Conservation (phyloP, 2,888 invertebrate genomes). For the Malthinus seriepunctatus region DNA sequence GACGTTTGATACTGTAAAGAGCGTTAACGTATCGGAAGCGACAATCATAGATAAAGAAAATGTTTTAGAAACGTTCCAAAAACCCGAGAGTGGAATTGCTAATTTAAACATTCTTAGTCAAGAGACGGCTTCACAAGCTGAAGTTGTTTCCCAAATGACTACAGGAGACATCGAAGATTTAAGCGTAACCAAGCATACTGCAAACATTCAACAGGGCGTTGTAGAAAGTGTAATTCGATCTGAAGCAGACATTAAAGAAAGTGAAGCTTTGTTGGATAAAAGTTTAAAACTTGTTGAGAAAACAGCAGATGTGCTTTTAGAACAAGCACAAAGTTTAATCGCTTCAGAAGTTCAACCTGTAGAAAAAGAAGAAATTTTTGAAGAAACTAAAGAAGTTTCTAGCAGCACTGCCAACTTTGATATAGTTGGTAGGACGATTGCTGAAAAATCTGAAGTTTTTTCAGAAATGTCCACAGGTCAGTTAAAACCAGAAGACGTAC, state of each 20-base stretch:
- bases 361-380: conserved; percentile 53
- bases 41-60: conserved; percentile 57
- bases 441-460: conserved; percentile 53
- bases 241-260: conserved; percentile 47
- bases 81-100: conserved; percentile 49
- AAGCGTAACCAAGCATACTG: conserved; percentile 34
- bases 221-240: conserved; percentile 46
- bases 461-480: conserved; percentile 15
- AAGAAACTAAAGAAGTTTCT: conserved; percentile 46
- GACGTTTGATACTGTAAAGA: conserved; percentile 52
- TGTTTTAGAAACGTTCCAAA: conserved; percentile 42
- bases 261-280: conserved; percentile 37
- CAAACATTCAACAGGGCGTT: conserved; percentile 44
- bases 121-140: conserved; percentile 56
- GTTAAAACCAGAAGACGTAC: conserved; percentile 19
- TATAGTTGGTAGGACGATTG: conserved; percentile 53
- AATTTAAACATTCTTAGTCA: conserved; percentile 49
- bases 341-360: conserved; percentile 57
- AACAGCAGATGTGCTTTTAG: conserved; percentile 52
- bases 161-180: background rate
- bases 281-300: conserved; percentile 33
- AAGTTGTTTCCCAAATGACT: conserved; percentile 35
- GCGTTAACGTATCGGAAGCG: conserved; percentile 56
- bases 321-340: conserved; percentile 52
- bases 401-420: conserved; percentile 47